Evolutionary conservation across 2,113 vertebrate genomes (phyloP).

Genomic region (Mormoops blainvillei): DNA sequence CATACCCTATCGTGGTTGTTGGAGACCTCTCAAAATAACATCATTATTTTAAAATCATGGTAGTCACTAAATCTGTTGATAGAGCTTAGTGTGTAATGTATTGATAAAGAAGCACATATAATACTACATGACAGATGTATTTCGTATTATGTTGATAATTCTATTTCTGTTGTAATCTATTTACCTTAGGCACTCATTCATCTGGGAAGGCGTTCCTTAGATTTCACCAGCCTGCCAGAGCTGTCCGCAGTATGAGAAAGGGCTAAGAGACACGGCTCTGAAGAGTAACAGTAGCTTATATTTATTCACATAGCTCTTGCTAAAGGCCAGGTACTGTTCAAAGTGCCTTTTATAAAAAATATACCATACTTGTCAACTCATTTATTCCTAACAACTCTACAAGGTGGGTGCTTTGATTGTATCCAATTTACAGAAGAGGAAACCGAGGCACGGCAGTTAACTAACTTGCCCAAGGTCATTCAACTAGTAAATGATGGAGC

Average conservation of each 20-base stretch:
- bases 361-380: not conserved
- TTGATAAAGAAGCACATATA: slow-evolving; percentile 2
- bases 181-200: not conserved
- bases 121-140: not conserved
- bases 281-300: not conserved
- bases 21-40: not conserved
- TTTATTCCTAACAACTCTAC: not conserved
- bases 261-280: not conserved
- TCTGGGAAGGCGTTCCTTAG: slow-evolving; percentile 11
- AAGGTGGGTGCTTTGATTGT: not conserved
- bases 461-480: not conserved
- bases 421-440: not conserved
- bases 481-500: not conserved
- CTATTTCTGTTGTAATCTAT: slow-evolving; percentile 7
- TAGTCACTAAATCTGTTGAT: not conserved
- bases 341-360: not conserved
- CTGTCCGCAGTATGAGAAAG: not conserved
- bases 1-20: not conserved
- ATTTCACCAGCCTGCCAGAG: not conserved
- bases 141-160: not conserved
- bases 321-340: not conserved
- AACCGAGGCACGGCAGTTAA: not conserved
- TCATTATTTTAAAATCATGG: not conserved
- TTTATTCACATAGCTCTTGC: not conserved
- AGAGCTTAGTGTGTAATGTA: not conserved